Base-by-base conservation (phyloP, 2,888 invertebrate genomes). In the Drosophila percnosoma region DNA sequence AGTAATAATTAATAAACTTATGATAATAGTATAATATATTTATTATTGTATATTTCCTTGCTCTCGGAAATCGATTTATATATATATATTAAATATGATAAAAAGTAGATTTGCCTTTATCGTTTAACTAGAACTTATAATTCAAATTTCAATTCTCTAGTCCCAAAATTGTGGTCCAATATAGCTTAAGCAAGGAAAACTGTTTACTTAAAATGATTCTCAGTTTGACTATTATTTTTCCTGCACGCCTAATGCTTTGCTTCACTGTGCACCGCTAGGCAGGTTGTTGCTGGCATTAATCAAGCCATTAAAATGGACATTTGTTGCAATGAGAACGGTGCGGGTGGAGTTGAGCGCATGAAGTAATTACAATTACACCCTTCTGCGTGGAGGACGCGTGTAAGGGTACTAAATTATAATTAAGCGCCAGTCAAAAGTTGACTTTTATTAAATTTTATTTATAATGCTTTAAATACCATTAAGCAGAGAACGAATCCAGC, bases 361-460 rank as follows among this genome's bases (percentile, higher is more conserved):
- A 69, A 79, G 82, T 90, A 90, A 87, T 87, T 87, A 87, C 90
- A 87, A 83, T 90, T 87, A 87, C 90, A 89, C 90, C 87, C 90
- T 80, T 84, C 73, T 75, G 69, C 54, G 42, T 51, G 40, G 51
- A 45, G 73, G 42, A 67, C 87, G 89, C 89, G 90, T 88, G 87
- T 87, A 71, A 33, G 40, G 66, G 73, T 71, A 90, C 89, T 86
- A 86, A 87, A 87, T 87, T 87, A 87, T 89, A 87, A 90, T 87
- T 87, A 87, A 78, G 73, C 62, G 61, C n/a, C 66, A 80, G 87
- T 85, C 83, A 85, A 87, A 85, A 87, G 85, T 72, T 81, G 85
- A 85, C 85, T 83, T 85, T 85, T 85, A 85, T 85, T 85, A 83
- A 85, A 87, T 85, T 85, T 85, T 85, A 85, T 87, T 85, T 85